These are phyloP conservation scores for Scaeva pyrastri DNA, from an alignment of 2,888 invertebrate genomes.

Conservation along the genomic window DNA sequence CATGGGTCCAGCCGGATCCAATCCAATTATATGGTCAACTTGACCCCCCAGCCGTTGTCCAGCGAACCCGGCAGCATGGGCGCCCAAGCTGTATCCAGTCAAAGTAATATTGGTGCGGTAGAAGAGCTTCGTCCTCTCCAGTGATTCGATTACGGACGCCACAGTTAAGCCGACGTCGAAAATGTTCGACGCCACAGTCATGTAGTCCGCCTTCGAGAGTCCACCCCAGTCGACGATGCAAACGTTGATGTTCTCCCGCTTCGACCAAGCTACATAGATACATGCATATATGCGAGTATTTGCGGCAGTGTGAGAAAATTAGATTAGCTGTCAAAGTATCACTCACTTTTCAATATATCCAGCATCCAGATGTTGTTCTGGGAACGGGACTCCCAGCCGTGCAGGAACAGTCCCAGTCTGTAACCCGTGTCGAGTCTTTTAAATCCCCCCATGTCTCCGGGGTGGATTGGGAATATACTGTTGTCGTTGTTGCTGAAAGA, in stretches of 20 bases:
- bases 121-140: conserved; percentile 80
- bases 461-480: conserved; percentile 79
- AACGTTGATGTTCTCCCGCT: conserved; percentile 80
- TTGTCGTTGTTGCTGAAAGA: conserved; percentile 77
- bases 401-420: conserved; percentile 81
- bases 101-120: conserved; percentile 81
- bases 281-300: background rate
- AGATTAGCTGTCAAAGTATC: conserved; percentile 65
- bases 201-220: conserved; percentile 81
- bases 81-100: conserved; percentile 83
- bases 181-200: conserved; percentile 81
- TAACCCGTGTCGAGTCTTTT: conserved; percentile 78
- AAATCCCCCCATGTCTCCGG: conserved; percentile 81
- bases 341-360: conserved; percentile 80
- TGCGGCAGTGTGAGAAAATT: conserved; percentile 56
- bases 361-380: conserved; percentile 82
- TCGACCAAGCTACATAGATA: conserved; percentile 80
- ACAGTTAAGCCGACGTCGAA: conserved; percentile 83
- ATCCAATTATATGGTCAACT: conserved; percentile 82
- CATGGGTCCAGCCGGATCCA: conserved; percentile 83
- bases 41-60: conserved; percentile 80
- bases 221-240: conserved; percentile 83
- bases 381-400: conserved; percentile 82
- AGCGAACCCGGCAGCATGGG: conserved; percentile 83
- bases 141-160: conserved; percentile 80